Percentiles rank a stretch among this genome's conserved stretches.
Evolutionary conservation across 2,888 invertebrate species (phyloP).

Genomic region (Epinotia demarniana): DNA sequence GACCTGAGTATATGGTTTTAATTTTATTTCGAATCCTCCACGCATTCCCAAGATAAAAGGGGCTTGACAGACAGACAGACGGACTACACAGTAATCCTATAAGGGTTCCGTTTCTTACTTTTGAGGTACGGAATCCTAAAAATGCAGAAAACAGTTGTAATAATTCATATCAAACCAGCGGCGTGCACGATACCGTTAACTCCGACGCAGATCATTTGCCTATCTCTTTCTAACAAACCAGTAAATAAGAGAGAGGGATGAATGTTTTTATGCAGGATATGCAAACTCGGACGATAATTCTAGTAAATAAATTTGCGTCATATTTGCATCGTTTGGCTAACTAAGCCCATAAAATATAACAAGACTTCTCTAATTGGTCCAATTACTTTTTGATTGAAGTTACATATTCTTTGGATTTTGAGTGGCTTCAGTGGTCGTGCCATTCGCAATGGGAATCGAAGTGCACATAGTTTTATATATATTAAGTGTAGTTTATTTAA

Average conservation of each 20-base stretch:
- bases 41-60: no score
- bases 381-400: slow-evolving; percentile 22
- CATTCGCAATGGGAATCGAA: slow-evolving; percentile 4
- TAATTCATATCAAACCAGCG: neutral
- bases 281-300: neutral
- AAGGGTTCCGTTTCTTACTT: no score
- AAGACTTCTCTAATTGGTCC: slow-evolving; percentile 16
- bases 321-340: neutral
- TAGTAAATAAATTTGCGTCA: neutral
- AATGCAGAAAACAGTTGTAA: neutral
- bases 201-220: neutral
- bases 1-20: no score
- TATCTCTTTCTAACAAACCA: neutral
- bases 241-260: neutral
- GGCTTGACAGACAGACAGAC: no score
- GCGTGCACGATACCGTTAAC: neutral
- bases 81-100: no score
- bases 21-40: no score
- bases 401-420: neutral
- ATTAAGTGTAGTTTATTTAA: slow-evolving; percentile 40
- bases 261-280: neutral
- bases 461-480: slow-evolving; percentile 47
- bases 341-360: slow-evolving; percentile 8
- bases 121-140: neutral
- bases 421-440: neutral